phyloP scores from a whole-genome alignment of 2,888 invertebrate species.

The Mythimna pallens region DNA sequence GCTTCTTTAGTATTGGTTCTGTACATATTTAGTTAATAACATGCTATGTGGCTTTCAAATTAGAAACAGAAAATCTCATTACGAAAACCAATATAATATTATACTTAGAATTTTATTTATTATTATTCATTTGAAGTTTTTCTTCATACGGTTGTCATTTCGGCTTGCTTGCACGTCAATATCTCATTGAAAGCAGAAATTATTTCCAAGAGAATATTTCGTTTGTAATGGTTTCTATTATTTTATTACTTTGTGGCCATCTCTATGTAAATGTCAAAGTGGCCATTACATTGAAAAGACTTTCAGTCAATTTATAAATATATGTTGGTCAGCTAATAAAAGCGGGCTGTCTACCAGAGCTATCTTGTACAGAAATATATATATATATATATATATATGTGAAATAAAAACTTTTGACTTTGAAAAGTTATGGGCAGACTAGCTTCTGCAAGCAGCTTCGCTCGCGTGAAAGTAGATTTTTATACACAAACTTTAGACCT shows the following conservation, averaged over 20 bases:
- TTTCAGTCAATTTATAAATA: neutral
- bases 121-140: neutral
- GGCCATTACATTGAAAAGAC: constrained; percentile 2
- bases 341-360: no score
- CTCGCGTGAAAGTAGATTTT: no score
- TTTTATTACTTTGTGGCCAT: constrained; percentile 11
- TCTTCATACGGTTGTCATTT: neutral
- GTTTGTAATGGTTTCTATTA: neutral
- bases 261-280: constrained; percentile 2
- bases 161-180: constrained; percentile 7
- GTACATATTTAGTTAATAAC: neutral
- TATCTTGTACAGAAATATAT: no score
- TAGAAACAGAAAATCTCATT: neutral
- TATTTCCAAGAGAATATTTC: neutral
- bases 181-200: neutral
- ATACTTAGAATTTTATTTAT: neutral
- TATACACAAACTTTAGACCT: no score
- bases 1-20: neutral
- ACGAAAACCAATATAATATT: constrained; percentile 13
- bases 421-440: no score
- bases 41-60: constrained; percentile 14
- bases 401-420: no score
- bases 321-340: no score
- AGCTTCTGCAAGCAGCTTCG: no score
- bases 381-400: no score